These are phyloP conservation scores for Thecophora atra DNA, from an alignment of 2,888 invertebrate genomes.

Conservation along the genomic window DNA sequence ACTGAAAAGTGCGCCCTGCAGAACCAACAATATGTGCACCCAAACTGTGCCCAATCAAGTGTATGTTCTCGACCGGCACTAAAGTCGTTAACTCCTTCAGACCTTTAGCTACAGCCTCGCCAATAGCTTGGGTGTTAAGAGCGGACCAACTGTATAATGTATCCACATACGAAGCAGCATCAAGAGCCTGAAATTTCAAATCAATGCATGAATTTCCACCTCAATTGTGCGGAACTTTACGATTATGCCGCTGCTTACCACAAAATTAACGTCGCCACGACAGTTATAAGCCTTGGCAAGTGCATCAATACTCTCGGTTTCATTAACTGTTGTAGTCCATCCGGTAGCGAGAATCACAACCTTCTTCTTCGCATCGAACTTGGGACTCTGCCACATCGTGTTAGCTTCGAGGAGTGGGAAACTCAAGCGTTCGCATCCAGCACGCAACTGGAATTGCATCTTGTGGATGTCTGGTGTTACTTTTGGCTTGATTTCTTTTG, in stretches of 20 bases:
- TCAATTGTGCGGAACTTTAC: neutral
- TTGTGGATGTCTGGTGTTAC: slow-evolving; percentile 56
- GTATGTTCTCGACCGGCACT: slow-evolving; percentile 56
- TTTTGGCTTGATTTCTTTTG: slow-evolving; percentile 53
- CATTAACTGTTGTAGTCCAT: slow-evolving; percentile 62
- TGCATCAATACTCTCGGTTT: slow-evolving; percentile 53
- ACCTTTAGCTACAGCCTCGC: slow-evolving; percentile 55
- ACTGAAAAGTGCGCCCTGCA: slow-evolving; percentile 57
- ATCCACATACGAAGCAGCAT: slow-evolving; percentile 59
- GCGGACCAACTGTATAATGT: slow-evolving; percentile 64
- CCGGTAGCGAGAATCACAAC: slow-evolving; percentile 63
- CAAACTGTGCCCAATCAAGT: slow-evolving; percentile 64
- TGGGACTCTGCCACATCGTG: slow-evolving; percentile 58
- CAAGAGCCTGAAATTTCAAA: slow-evolving; percentile 55
- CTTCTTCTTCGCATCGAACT: slow-evolving; percentile 57
- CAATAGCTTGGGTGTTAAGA: slow-evolving; percentile 63
- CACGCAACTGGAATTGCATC: slow-evolving; percentile 60
- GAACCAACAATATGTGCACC: slow-evolving; percentile 64
- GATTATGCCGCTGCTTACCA: slow-evolving; percentile 56
- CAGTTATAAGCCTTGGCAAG: slow-evolving; percentile 60
- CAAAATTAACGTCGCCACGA: slow-evolving; percentile 62
- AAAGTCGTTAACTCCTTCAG: slow-evolving; percentile 54
- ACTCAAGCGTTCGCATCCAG: slow-evolving; percentile 52
- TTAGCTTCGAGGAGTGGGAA: slow-evolving; percentile 56
- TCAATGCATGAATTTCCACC: neutral